Evolutionary conservation across 30 jellyfish, hydroid and myxozoan species (phyloP).

Genomic region (Cassiopea andromeda): DNA sequence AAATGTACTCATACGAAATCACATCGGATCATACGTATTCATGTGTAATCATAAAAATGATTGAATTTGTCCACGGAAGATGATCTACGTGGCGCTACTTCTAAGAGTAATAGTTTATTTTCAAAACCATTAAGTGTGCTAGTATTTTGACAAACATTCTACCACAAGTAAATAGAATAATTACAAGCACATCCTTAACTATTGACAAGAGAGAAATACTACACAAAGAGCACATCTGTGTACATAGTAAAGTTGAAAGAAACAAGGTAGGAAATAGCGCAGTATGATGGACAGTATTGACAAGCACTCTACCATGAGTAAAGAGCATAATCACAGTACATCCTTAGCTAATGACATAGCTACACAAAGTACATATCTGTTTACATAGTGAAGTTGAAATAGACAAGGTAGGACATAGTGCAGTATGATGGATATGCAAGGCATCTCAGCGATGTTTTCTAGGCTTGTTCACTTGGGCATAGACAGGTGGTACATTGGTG

Average conservation of each 20-base stretch:
- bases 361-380: too few relatives aligned
- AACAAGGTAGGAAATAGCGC: too few relatives aligned
- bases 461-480: constrained; percentile 67
- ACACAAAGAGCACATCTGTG: neutral
- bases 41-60: neutral
- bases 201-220: neutral
- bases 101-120: neutral
- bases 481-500: constrained; percentile 28
- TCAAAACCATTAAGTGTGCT: neutral
- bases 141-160: neutral
- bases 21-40: neutral
- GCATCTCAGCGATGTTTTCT: constrained; percentile 36
- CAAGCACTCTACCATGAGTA: too few relatives aligned
- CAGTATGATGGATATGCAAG: neutral
- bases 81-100: neutral
- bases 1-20: neutral
- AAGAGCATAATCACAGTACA: too few relatives aligned
- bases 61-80: neutral
- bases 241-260: too few relatives aligned
- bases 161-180: neutral
- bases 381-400: too few relatives aligned
- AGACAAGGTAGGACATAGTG: too few relatives aligned
- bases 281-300: too few relatives aligned
- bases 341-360: too few relatives aligned
- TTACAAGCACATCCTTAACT: neutral